Percentiles rank a stretch among this genome's conserved stretches.
These are phyloP conservation scores for Xylota segnis DNA, from an alignment of 2,888 invertebrate species.

Conservation along the genomic window DNA sequence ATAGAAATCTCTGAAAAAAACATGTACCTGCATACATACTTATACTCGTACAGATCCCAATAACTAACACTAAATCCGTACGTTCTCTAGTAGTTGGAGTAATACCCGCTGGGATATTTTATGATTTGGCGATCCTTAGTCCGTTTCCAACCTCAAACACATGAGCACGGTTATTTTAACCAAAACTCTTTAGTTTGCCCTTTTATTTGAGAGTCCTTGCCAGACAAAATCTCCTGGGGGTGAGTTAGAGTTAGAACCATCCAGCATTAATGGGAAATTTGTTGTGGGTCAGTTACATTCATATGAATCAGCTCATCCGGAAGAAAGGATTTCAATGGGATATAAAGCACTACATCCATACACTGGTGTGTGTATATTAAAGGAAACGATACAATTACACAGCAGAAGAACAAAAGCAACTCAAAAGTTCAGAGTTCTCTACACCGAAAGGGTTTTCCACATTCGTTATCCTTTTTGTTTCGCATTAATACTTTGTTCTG, in stretches of 20 bases:
- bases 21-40: no score
- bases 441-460: not conserved
- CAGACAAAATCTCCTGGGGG: not conserved
- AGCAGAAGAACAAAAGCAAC: constrained; percentile 17
- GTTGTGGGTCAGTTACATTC: constrained; percentile 62
- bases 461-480: constrained; percentile 42
- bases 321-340: constrained; percentile 64
- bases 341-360: constrained; percentile 12
- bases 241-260: constrained; percentile 15
- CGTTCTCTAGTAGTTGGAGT: not conserved
- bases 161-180: constrained; percentile 22
- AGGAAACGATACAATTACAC: constrained; percentile 43
- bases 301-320: constrained; percentile 60
- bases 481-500: constrained; percentile 44
- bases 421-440: constrained; percentile 34
- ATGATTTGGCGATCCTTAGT: not conserved
- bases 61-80: constrained; percentile 3
- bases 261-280: constrained; percentile 59
- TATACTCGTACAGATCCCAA: not conserved
- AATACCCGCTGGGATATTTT: constrained; percentile 13
- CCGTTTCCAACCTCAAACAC: not conserved
- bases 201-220: not conserved
- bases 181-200: not conserved
- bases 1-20: no score
- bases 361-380: not conserved